Base-by-base conservation (phyloP, 2,797 vertebrate species). In the Diplodus sargus region DNA sequence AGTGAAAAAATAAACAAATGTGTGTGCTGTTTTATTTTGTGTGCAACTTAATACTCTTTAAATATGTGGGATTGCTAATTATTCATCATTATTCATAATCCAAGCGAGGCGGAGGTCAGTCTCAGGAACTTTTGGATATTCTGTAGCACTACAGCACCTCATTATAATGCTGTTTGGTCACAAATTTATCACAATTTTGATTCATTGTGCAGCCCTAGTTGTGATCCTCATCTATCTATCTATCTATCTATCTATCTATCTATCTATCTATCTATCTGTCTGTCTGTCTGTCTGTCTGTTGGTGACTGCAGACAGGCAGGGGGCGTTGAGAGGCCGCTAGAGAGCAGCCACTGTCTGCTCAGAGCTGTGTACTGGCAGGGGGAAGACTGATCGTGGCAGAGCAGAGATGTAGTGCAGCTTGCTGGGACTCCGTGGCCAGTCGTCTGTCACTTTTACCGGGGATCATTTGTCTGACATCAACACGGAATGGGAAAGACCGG, bases 381-480 rank as follows among this genome's bases (percentile, higher is more conserved):
- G 59, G 68, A 54, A 81, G 66, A 59, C 78, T 45, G 87, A 39
- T 85, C 86, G 90, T 77, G 82, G 89, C 89, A 78, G 57, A 80
- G 78, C 79, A 66, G 84, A 88, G 86, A 91, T 92, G 89, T 91
- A 90, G 86, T 67, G 86, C 39, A 85, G 84, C 79, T 91, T 72
- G 4, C 64, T 64, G 84, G 85, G 91, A 90, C 90, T 90, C 82
- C 20, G 69, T 59, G 63, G 74, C 70, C 84, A 76, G 72, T 56
- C 79, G 85, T 80, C 82, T 86, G 89, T 88, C 91, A 90, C 88
- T 90, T 90, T 69, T 25, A 53, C 70, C 58, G 49, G 64, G 62
- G 74, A 74, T 70, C 76, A 28, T 43, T 75, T 74, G 11, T 60
- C 54, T 39, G 73, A 79, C 69, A 16, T 81, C 65, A 28, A 11